These are phyloP conservation scores for Phalacrocorax pelagicus DNA, from an alignment of 2,113 vertebrate genomes.

Conservation along the genomic window DNA sequence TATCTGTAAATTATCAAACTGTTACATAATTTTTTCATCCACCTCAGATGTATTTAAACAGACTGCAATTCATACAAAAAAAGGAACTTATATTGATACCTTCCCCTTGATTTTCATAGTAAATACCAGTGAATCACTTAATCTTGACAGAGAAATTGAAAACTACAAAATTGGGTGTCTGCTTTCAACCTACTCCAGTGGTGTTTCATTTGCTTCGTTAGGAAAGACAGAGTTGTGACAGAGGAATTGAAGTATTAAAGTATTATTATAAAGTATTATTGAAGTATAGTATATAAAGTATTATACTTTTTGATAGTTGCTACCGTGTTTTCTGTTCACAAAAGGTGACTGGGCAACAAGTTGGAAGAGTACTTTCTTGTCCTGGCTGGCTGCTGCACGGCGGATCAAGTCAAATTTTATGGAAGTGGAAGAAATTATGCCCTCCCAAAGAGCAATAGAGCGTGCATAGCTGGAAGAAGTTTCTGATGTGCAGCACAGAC, in stretches of 20 bases:
- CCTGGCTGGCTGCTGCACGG: not conserved
- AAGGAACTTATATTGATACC: not conserved
- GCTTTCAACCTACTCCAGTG: not conserved
- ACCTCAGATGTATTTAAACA: not conserved
- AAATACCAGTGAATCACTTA: not conserved
- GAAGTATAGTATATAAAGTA: not conserved
- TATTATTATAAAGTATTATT: not conserved
- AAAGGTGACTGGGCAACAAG: not conserved
- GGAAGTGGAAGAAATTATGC: not conserved
- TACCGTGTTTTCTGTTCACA: not conserved
- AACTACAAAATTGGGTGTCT: not conserved
- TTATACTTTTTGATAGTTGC: not conserved
- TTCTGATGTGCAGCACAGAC: not conserved
- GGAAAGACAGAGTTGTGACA: not conserved
- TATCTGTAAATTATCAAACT: not conserved
- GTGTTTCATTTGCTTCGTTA: not conserved
- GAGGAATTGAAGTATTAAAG: not conserved
- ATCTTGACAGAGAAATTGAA: not conserved
- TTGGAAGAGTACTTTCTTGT: not conserved
- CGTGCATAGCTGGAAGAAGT: not conserved
- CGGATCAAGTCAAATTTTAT: not conserved
- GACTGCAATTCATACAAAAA: not conserved
- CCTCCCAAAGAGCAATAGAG: not conserved
- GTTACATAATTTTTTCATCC: not conserved
- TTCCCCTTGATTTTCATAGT: not conserved